A percentile compares a stretch with the other conserved stretches of the same genome.
Evolutionary conservation across 2,113 vertebrate genomes (phyloP).

Genomic region (Hypanus sabinus): DNA sequence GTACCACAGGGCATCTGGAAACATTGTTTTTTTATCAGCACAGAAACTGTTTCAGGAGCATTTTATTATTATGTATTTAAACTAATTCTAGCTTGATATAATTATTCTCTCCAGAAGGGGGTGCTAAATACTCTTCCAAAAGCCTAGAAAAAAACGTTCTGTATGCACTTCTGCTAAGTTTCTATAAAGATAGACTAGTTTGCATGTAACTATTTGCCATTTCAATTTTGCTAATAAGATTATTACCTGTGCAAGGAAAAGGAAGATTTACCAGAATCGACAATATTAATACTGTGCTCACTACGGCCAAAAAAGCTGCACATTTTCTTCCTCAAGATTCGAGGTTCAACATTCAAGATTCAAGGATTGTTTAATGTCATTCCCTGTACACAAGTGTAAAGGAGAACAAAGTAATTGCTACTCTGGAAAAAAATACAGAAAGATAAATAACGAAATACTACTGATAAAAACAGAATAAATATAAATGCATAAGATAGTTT

Average conservation of each 20-base stretch:
- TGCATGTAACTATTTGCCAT: no score
- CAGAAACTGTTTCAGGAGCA: neutral
- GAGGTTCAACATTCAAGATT: no score
- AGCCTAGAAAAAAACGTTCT: neutral
- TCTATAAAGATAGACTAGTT: no score
- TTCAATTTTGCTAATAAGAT: neutral
- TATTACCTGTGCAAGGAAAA: neutral
- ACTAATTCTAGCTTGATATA: neutral
- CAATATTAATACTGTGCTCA: neutral
- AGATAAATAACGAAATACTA: no score
- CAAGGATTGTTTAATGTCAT: no score
- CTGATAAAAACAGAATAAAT: no score
- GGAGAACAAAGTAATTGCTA: no score
- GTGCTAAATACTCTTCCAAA: neutral
- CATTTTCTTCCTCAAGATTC: neutral
- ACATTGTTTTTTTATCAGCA: neutral
- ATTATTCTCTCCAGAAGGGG: slow-evolving; percentile 5
- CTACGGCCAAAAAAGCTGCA: neutral
- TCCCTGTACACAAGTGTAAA: no score
- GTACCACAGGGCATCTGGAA: neutral
- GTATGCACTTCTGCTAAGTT: neutral
- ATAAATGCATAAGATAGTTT: no score
- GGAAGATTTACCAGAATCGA: neutral
- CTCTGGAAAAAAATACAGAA: no score
- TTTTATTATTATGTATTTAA: neutral